phyloP scores from a whole-genome alignment of 2,797 vertebrate genomes.

The Chelonia mydas region DNA sequence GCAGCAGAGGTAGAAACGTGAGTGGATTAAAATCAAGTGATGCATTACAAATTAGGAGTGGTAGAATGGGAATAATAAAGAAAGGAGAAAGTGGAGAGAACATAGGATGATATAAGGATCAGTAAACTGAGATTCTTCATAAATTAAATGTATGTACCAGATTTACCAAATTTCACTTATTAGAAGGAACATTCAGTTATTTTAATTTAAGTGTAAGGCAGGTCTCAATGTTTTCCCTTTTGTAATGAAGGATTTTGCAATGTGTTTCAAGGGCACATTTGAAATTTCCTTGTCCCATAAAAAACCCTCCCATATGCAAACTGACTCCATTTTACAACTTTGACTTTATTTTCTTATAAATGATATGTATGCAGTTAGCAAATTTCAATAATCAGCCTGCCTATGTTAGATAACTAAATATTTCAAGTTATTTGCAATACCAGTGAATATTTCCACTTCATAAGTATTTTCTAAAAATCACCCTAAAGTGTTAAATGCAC shows the following conservation, averaged over 20 bases:
- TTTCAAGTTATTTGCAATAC: slow-evolving; percentile 55
- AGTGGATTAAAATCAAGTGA: slow-evolving; percentile 40
- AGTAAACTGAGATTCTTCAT: slow-evolving; percentile 68
- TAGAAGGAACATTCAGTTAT: slow-evolving; percentile 60
- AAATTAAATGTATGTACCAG: slow-evolving; percentile 44
- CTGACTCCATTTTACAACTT: slow-evolving; percentile 39
- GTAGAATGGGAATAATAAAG: slow-evolving; percentile 26
- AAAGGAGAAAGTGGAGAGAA: slow-evolving; percentile 49
- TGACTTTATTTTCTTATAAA: slow-evolving; percentile 54
- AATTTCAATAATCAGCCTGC: slow-evolving; percentile 47
- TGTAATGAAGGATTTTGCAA: not conserved
- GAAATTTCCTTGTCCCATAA: slow-evolving; percentile 25
- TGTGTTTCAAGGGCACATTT: slow-evolving; percentile 30
- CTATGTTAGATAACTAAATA: slow-evolving; percentile 58
- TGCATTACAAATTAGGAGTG: not conserved
- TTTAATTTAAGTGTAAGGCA: slow-evolving; percentile 35
- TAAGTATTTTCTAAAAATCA: not conserved
- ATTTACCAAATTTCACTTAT: slow-evolving; percentile 57
- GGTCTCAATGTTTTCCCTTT: slow-evolving; percentile 52
- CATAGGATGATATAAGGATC: slow-evolving; percentile 56
- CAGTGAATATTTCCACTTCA: slow-evolving; percentile 32
- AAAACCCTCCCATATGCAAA: slow-evolving; percentile 22
- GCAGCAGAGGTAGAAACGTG: not conserved
- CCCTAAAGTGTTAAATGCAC: slow-evolving; percentile 64
- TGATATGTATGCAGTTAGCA: slow-evolving; percentile 34